Percentiles rank a stretch among this genome's conserved stretches.
Evolutionary conservation across 2,797 vertebrate species (phyloP).

Genomic region (Presbytis comata): DNA sequence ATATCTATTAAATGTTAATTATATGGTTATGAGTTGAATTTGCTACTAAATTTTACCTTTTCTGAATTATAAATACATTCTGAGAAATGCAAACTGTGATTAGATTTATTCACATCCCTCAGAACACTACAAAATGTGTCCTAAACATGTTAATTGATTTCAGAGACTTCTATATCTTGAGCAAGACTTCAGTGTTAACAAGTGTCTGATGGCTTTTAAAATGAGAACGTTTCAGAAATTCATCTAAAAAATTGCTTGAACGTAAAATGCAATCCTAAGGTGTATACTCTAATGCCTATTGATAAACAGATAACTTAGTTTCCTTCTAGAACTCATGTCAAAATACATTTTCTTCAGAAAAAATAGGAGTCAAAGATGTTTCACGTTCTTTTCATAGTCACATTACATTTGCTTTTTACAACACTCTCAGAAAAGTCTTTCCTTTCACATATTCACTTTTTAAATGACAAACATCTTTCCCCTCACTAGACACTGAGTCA

Average conservation of each 20-base stretch:
- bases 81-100: slow-evolving; percentile 32
- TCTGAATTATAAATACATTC: not conserved
- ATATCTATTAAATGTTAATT: not conserved
- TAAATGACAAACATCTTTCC: not conserved
- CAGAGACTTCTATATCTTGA: not conserved
- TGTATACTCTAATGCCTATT: not conserved
- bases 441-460: not conserved
- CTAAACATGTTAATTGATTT: not conserved
- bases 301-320: not conserved
- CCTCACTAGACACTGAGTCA: not conserved
- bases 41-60: not conserved
- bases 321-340: not conserved
- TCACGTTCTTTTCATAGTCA: not conserved
- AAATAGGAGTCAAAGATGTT: not conserved
- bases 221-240: slow-evolving; percentile 15
- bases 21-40: not conserved
- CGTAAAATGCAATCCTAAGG: not conserved
- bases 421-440: not conserved
- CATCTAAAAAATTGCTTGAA: not conserved
- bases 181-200: not conserved
- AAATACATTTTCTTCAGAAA: not conserved
- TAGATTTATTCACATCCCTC: not conserved
- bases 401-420: not conserved
- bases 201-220: slow-evolving; percentile 3
- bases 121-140: slow-evolving; percentile 20